Percentiles rank a stretch among this genome's conserved stretches.
Conservation (phyloP, 92 coral and sea anemone genomes). For the Plumapathes pennacea region DNA sequence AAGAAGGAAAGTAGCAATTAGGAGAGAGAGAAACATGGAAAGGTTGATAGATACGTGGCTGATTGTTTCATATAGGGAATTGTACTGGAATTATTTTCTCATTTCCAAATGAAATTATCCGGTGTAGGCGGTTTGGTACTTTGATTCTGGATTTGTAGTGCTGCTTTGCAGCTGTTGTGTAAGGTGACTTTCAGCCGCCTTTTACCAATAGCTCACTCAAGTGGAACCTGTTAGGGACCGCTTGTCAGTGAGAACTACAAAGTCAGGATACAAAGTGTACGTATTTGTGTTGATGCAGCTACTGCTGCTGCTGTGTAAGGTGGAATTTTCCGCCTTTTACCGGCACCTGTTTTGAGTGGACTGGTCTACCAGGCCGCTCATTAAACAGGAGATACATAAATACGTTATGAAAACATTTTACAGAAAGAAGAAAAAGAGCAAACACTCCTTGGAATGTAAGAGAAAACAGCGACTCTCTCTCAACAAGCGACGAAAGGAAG, state of each 20-base stretch:
- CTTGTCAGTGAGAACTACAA: conserved; percentile 53
- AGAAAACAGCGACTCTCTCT: conserved; percentile 48
- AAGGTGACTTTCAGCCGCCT: conserved; percentile 48
- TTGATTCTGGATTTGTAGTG: conserved; percentile 20
- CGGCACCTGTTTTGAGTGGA: conserved; percentile 56
- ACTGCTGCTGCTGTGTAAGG: conserved; percentile 48
- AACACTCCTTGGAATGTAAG: conserved; percentile 37
- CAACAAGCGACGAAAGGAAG: conserved; percentile 48
- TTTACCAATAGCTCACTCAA: conserved; percentile 57
- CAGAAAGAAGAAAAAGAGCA: conserved; percentile 33
- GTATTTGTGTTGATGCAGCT: conserved; percentile 35
- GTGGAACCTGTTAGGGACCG: conserved; percentile 16
- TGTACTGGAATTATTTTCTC: too few species aligned
- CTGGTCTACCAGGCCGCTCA: conserved; percentile 13
- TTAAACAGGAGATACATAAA: conserved; percentile 41
- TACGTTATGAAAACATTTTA: conserved; percentile 32
- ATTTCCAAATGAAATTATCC: too few species aligned
- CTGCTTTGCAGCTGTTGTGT: conserved; percentile 50
- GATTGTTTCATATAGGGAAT: too few species aligned
- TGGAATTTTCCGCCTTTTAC: conserved; percentile 30
- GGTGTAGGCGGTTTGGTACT: too few species aligned
- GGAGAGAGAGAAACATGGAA: too few species aligned
- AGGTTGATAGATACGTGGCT: too few species aligned
- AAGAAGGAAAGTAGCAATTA: too few species aligned
- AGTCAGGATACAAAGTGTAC: conserved; percentile 13